These are phyloP conservation scores for Drosophila sp. DNA, from an alignment of 1,140 invertebrate species.

Conservation along the genomic window DNA sequence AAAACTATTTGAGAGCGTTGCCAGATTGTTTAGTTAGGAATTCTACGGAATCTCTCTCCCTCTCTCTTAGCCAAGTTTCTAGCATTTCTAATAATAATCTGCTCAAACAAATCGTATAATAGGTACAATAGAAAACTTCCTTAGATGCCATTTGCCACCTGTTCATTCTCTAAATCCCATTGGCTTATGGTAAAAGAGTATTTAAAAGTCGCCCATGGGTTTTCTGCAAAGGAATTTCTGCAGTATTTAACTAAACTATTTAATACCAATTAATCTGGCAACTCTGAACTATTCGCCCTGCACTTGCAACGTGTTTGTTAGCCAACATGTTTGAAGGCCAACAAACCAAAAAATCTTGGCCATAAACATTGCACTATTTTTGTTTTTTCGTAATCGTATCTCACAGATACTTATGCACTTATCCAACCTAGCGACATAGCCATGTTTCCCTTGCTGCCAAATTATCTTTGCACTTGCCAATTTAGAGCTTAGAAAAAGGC, in stretches of 20 bases:
- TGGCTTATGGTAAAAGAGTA: too few relatives aligned
- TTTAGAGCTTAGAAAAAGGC: slow-evolving; percentile 40
- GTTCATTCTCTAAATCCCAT: too few relatives aligned
- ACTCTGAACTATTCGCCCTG: slow-evolving; percentile 24
- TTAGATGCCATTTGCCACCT: too few relatives aligned
- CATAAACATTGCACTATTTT: slow-evolving; percentile 29
- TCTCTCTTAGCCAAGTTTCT: too few relatives aligned
- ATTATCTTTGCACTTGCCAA: slow-evolving; percentile 48
- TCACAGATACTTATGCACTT: slow-evolving; percentile 21
- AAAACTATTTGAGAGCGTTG: slow-evolving; percentile 21
- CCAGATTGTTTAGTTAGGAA: slow-evolving; percentile 19
- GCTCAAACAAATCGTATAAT: too few relatives aligned
- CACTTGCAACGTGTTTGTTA: slow-evolving; percentile 50
- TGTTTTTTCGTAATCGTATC: slow-evolving; percentile 8
- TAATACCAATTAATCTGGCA: slow-evolving; percentile 30
- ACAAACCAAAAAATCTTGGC: slow-evolving; percentile 18
- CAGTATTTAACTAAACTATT: neutral
- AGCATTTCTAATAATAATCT: too few relatives aligned
- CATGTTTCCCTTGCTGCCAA: slow-evolving; percentile 43
- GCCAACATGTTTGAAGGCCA: slow-evolving; percentile 43
- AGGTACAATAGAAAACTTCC: too few relatives aligned
- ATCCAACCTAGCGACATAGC: slow-evolving; percentile 38
- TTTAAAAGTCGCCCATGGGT: too few relatives aligned
- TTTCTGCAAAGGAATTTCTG: too few relatives aligned
- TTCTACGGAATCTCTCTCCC: neutral